Base-by-base conservation (phyloP, 2,113 vertebrate species). In the Onychostruthus taczanowskii region DNA sequence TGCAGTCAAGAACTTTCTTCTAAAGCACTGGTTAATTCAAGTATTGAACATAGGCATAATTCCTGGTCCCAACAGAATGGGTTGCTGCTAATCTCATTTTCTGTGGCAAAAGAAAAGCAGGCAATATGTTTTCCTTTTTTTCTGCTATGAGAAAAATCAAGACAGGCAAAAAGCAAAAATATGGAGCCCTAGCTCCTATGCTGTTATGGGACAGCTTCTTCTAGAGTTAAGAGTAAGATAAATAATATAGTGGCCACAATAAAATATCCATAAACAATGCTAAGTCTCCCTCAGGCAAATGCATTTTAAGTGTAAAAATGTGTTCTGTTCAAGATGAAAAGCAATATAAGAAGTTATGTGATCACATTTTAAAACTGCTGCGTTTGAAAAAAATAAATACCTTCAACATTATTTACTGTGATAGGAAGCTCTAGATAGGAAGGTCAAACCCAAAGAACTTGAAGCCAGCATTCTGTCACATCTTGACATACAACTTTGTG, bases 251-350 rank as follows among this genome's bases (percentile, higher is more conserved):
- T 49, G 76, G 12, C 35, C 18, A 49, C 61, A 81, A 61, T 72
- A 86, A 94, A 88, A 75, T 89, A 84, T 12, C 84, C 26, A 47
- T 94, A 86, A 91, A 86, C 77, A 93, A 77, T 84, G 50, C 16
- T 84, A 86, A 33, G 31, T 19, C 52, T 92, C 56, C 90, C 44
- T 64, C 61, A 92, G 52, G 52, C 72, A 90, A 90, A 59, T 88
- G 47, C n/a, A 67, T 70, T 76, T 77, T 33, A 72, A 88, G 68
- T 72, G 41, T 58, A 90, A 77, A 90, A 86, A 72, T 43, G 23
- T 84, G 59, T 83, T 93, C 44, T 90, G 35, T 82, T 90, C 13
- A 84, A 86, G 72, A 86, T 41, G 52, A 84, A 79, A 89, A 73
- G 50, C 90, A 80, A 46, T 84, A 37, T 61, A 44, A 85, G 81